These are phyloP conservation scores for Chiroxiphia lanceolata DNA, from an alignment of 2,797 vertebrate species.

Conservation along the genomic window DNA sequence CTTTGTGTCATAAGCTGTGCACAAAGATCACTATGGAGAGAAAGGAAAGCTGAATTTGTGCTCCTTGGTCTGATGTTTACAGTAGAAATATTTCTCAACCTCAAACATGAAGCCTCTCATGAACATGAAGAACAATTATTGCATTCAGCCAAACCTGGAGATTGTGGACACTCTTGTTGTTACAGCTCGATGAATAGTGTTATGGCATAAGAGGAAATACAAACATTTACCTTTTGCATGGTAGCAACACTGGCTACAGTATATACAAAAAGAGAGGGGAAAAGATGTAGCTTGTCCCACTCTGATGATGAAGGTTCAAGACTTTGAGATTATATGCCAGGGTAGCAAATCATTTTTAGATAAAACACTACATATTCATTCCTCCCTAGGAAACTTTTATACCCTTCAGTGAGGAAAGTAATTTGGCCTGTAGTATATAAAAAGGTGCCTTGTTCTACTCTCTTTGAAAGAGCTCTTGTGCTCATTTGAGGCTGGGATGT, in stretches of 20 bases:
- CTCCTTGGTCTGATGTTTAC: conserved; percentile 43
- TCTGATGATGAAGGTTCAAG: background rate
- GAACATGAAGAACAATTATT: conserved; percentile 31
- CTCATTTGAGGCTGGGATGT: background rate
- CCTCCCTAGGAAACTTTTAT: background rate
- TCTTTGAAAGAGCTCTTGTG: background rate
- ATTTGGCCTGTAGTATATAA: background rate
- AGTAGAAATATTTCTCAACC: conserved; percentile 51
- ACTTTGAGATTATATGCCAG: background rate
- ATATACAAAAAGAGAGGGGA: background rate
- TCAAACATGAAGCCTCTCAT: background rate
- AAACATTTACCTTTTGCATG: background rate
- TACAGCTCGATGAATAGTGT: background rate
- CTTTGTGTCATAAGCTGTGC: background rate
- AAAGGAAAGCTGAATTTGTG: conserved; percentile 30
- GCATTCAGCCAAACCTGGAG: conserved; percentile 18
- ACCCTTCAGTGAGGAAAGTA: background rate
- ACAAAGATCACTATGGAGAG: conserved; percentile 47
- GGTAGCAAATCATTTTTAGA: background rate
- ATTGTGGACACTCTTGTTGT: conserved; percentile 12
- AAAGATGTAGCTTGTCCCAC: background rate
- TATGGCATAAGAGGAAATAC: background rate
- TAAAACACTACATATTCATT: background rate
- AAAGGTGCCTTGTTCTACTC: background rate
- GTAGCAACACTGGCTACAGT: background rate